Percentiles rank a stretch among this genome's conserved stretches.
phyloP scores from a whole-genome alignment of 2,888 invertebrate species.

The Pedicia rivosa region DNA sequence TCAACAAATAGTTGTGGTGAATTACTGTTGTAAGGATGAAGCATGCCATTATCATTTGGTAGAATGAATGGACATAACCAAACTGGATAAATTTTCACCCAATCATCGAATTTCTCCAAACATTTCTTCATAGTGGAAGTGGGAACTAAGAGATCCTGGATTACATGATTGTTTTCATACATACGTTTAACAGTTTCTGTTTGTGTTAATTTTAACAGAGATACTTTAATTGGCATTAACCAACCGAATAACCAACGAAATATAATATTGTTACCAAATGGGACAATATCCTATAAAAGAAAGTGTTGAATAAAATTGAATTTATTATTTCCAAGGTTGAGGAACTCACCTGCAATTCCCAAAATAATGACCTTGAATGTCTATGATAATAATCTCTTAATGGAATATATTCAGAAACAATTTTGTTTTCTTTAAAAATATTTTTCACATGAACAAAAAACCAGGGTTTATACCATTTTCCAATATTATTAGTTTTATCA shows the following conservation, averaged over 20 bases:
- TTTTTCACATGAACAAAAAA: slow-evolving; percentile 62
- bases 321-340: not conserved
- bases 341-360: slow-evolving; percentile 54
- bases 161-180: slow-evolving; percentile 61
- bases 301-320: not conserved
- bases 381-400: slow-evolving; percentile 69
- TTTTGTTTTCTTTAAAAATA: slow-evolving; percentile 28
- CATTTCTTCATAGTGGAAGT: slow-evolving; percentile 40
- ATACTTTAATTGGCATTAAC: slow-evolving; percentile 70
- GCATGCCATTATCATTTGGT: slow-evolving; percentile 50
- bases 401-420: slow-evolving; percentile 52
- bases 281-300: slow-evolving; percentile 52
- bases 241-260: slow-evolving; percentile 63
- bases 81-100: slow-evolving; percentile 58
- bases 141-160: slow-evolving; percentile 71
- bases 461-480: slow-evolving; percentile 68
- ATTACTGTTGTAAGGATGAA: slow-evolving; percentile 37
- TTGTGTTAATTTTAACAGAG: slow-evolving; percentile 62
- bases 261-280: slow-evolving; percentile 60
- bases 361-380: slow-evolving; percentile 65
- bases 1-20: slow-evolving; percentile 51
- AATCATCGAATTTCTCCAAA: slow-evolving; percentile 45
- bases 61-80: slow-evolving; percentile 72
- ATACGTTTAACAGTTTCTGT: slow-evolving; percentile 48
- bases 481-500: slow-evolving; percentile 43